A percentile compares a stretch with the other conserved stretches of the same genome.
These are phyloP conservation scores for Phalacrocorax aristotelis DNA, from an alignment of 2,113 vertebrate species.

Conservation along the genomic window DNA sequence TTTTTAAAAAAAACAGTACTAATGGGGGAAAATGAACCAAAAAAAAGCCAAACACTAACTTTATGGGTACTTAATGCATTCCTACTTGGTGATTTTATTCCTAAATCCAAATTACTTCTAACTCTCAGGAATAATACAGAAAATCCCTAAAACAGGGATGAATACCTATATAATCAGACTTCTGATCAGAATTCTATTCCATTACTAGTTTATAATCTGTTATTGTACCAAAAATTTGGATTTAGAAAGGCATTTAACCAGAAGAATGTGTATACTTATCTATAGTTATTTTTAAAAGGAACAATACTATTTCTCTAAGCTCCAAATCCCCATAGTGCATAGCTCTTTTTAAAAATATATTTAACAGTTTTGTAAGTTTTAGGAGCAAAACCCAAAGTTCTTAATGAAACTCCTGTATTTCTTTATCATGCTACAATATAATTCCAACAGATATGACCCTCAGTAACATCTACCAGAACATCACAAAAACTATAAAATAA, in stretches of 20 bases:
- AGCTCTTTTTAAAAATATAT: not conserved
- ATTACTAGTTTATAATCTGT: not conserved
- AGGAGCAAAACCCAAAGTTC: not conserved
- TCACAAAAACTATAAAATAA: not conserved
- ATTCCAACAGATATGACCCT: not conserved
- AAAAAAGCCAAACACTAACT: not conserved
- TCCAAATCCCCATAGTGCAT: not conserved
- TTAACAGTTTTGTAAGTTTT: not conserved
- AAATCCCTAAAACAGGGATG: not conserved
- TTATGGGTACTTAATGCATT: not conserved
- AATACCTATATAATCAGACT: not conserved
- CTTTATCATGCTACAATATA: not conserved
- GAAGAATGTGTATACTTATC: not conserved
- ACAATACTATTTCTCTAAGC: not conserved
- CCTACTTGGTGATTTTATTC: not conserved
- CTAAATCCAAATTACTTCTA: not conserved
- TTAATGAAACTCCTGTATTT: not conserved
- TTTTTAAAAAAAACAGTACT: not conserved
- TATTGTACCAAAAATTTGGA: not conserved
- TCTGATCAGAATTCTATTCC: not conserved
- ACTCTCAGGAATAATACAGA: not conserved
- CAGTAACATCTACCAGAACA: not conserved
- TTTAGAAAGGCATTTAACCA: not conserved
- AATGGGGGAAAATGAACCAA: not conserved
- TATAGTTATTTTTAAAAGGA: not conserved